Percentiles rank a stretch among this genome's conserved stretches.
Evolutionary conservation across 1,140 invertebrate species (phyloP).

Genomic region (Araneus ventricosus): DNA sequence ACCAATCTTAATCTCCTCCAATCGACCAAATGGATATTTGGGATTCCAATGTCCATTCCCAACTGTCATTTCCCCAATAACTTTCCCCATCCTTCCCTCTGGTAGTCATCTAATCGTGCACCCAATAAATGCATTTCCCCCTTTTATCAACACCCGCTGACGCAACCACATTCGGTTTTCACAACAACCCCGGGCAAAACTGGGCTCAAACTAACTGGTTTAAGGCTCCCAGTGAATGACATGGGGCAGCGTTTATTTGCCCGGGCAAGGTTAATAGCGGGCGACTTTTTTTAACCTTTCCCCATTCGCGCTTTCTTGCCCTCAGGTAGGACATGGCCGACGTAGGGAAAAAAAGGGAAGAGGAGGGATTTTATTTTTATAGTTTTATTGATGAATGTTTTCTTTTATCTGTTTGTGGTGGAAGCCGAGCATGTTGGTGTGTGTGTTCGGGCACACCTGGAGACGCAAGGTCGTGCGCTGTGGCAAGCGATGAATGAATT

Average conservation of each 20-base stretch:
- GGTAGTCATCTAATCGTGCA: background rate
- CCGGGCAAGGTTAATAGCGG: slow-evolving; percentile 49
- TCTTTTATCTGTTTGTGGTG: slow-evolving; percentile 34
- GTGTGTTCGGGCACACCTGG: slow-evolving; percentile 42
- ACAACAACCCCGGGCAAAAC: background rate
- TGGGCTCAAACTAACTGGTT: slow-evolving; percentile 41
- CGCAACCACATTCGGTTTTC: background rate
- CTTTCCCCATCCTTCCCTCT: background rate
- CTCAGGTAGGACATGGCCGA: background rate
- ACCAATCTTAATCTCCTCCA: background rate
- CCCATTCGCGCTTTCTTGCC: background rate
- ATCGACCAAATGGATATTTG: slow-evolving; percentile 13
- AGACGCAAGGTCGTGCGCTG: slow-evolving; percentile 36
- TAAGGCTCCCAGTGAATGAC: background rate
- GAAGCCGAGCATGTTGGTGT: background rate
- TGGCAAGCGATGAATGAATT: slow-evolving; percentile 68
- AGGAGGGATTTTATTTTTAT: background rate
- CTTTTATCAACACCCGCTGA: slow-evolving; percentile 5
- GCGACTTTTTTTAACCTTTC: background rate
- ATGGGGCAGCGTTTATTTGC: slow-evolving; percentile 33
- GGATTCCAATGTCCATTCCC: background rate
- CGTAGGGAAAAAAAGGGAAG: background rate
- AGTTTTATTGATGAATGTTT: slow-evolving; percentile 48
- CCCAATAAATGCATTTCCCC: background rate
- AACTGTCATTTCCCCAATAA: background rate